phyloP scores from a whole-genome alignment of 2,797 vertebrate genomes.

The Gila robusta region DNA sequence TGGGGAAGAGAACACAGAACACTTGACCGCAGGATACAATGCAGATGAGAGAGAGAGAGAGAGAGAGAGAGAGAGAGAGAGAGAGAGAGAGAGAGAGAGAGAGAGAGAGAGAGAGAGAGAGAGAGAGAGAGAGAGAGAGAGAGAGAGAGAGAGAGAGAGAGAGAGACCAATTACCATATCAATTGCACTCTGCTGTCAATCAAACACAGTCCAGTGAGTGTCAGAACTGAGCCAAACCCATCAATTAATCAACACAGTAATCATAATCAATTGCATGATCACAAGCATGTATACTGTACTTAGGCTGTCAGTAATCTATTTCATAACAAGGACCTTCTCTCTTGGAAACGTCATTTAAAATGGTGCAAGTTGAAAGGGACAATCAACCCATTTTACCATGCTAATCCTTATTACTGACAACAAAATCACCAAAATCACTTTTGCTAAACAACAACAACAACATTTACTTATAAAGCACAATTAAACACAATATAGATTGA shows the following conservation, averaged over 20 bases:
- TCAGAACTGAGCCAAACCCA: constrained; percentile 44
- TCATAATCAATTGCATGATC: constrained; percentile 66
- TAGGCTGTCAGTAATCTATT: not conserved
- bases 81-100: constrained; percentile 3
- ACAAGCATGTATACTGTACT: constrained; percentile 28
- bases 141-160: constrained; percentile 5
- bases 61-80: not conserved
- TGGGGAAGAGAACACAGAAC: constrained; percentile 29
- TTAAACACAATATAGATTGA: too few species aligned
- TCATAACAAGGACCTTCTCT: not conserved
- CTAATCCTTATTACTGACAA: not conserved
- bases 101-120: not conserved
- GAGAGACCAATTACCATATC: constrained; percentile 75
- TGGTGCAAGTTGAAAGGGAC: not conserved
- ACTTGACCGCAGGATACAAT: constrained; percentile 35
- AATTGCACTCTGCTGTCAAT: constrained; percentile 70
- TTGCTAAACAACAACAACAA: too few species aligned
- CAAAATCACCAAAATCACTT: not conserved
- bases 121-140: not conserved
- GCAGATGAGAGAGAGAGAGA: constrained; percentile 35
- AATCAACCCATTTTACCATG: not conserved
- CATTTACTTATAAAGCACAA: too few species aligned
- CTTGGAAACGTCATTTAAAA: not conserved
- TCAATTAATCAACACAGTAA: not conserved
- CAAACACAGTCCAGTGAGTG: not conserved